Conservation (phyloP, 2,888 invertebrate species). For the Melanargia galathea region DNA sequence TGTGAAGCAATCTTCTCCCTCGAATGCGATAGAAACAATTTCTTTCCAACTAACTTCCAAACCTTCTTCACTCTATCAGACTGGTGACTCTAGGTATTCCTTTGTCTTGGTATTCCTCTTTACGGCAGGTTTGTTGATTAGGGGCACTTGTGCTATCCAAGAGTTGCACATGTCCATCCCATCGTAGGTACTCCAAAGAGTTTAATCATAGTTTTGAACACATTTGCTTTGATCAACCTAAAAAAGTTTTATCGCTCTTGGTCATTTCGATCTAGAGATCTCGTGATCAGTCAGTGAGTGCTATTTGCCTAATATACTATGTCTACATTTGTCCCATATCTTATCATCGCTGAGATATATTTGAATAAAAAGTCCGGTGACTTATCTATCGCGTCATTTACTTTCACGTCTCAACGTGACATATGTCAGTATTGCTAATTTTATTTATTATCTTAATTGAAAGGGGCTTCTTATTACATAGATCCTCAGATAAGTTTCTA, state of each 20-base stretch:
- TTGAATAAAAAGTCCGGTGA: conserved; percentile 18
- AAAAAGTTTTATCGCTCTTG: neutral
- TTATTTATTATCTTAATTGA: conserved; percentile 1
- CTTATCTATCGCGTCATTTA: conserved; percentile 18
- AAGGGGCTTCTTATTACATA: conserved; percentile 1
- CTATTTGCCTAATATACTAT: conserved; percentile 4
- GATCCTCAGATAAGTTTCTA: conserved; percentile 3
- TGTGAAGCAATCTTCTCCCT: neutral
- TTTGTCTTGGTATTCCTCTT: no score
- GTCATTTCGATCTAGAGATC: neutral
- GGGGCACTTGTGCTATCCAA: neutral
- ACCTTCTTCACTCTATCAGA: neutral
- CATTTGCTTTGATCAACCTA: neutral
- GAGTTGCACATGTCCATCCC: neutral
- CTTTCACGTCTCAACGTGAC: conserved; percentile 18
- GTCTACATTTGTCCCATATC: neutral
- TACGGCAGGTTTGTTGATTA: no score
- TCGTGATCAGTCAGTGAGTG: neutral
- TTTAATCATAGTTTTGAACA: neutral
- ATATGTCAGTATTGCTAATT: conserved; percentile 22
- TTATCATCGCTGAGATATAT: conserved; percentile 17
- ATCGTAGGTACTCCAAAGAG: no score
- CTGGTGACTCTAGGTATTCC: no score
- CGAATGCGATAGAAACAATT: neutral
- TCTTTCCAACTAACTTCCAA: neutral